Conservation (phyloP, 2,888 invertebrate species). For the Drepana falcataria region DNA sequence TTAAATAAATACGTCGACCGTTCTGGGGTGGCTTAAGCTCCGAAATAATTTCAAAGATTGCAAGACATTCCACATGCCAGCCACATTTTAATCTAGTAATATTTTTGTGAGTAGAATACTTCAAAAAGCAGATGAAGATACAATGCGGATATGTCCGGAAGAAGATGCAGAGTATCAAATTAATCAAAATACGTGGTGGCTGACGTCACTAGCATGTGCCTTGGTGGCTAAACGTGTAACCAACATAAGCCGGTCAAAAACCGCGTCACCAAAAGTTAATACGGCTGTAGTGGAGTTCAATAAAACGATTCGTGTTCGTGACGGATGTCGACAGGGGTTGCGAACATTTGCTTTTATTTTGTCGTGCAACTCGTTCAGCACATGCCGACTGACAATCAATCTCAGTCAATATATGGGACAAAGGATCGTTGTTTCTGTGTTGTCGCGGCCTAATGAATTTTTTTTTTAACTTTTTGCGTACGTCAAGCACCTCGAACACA, state of each 20-base stretch:
- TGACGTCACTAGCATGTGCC: neutral
- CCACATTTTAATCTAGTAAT: too few species aligned
- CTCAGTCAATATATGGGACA: slow-evolving; percentile 72
- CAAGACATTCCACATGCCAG: slow-evolving; percentile 6
- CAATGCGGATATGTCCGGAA: too few species aligned
- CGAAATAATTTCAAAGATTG: slow-evolving; percentile 10
- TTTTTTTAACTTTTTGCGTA: slow-evolving; percentile 42
- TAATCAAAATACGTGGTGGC: too few species aligned
- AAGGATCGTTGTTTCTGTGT: slow-evolving; percentile 62
- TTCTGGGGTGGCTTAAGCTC: slow-evolving; percentile 16
- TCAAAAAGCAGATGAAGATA: too few species aligned
- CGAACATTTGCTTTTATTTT: slow-evolving; percentile 70
- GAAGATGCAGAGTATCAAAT: too few species aligned
- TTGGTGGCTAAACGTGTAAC: slow-evolving; percentile 5
- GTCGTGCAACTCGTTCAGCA: slow-evolving; percentile 65
- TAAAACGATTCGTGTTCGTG: slow-evolving; percentile 61
- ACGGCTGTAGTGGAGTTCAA: slow-evolving; percentile 52
- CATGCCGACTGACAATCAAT: slow-evolving; percentile 74
- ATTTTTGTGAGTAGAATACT: too few species aligned
- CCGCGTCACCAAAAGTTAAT: slow-evolving; percentile 51
- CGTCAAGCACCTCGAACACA: slow-evolving; percentile 3
- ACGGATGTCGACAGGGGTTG: slow-evolving; percentile 64
- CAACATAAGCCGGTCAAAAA: slow-evolving; percentile 26
- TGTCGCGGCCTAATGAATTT: slow-evolving; percentile 61
- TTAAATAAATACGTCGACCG: slow-evolving; percentile 56